A percentile compares a stretch with the other conserved stretches of the same genome.
phyloP scores from a whole-genome alignment of 2,797 vertebrate species.

The Eupleurogrammus muticus region DNA sequence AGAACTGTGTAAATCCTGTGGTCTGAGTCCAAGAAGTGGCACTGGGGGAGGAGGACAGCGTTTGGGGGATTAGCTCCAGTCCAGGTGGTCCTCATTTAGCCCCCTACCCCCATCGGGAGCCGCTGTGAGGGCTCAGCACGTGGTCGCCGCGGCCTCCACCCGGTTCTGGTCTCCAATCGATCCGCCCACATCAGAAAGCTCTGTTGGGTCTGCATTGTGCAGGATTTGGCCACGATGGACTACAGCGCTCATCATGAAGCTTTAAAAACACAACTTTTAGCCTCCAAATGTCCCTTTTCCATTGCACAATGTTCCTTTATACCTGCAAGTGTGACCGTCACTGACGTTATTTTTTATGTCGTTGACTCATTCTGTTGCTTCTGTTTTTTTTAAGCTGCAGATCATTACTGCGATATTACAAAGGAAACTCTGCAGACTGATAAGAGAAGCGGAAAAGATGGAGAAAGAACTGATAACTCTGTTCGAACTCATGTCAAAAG shows the following conservation, averaged over 20 bases:
- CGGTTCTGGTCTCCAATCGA: constrained; percentile 36
- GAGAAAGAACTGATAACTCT: too few species aligned
- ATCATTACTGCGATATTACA: constrained; percentile 10
- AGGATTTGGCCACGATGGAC: constrained; percentile 38
- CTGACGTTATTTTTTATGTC: too few species aligned
- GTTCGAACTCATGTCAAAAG: too few species aligned
- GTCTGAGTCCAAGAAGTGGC: constrained; percentile 68
- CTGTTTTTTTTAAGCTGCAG: constrained; percentile 38
- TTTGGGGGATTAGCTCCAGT: constrained; percentile 74
- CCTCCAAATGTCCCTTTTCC: too few species aligned
- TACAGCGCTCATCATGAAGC: constrained; percentile 13
- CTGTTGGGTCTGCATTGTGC: constrained; percentile 50
- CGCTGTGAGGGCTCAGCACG: constrained; percentile 58
- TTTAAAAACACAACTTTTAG: too few species aligned
- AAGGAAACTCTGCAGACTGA: too few species aligned
- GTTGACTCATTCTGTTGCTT: too few species aligned
- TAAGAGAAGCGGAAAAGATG: constrained; percentile 4
- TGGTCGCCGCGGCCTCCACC: constrained; percentile 55
- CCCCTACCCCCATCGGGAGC: constrained; percentile 59
- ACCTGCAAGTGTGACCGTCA: too few species aligned
- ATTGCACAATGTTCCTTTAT: too few species aligned
- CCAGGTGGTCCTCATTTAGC: constrained; percentile 83
- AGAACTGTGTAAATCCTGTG: constrained; percentile 70
- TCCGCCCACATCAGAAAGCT: constrained; percentile 45
- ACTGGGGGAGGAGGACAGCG: constrained; percentile 59